A percentile compares a stretch with the other conserved stretches of the same genome.
These are phyloP conservation scores for Temnothorax ravouxi DNA, from an alignment of 2,888 invertebrate species.

Conservation along the genomic window DNA sequence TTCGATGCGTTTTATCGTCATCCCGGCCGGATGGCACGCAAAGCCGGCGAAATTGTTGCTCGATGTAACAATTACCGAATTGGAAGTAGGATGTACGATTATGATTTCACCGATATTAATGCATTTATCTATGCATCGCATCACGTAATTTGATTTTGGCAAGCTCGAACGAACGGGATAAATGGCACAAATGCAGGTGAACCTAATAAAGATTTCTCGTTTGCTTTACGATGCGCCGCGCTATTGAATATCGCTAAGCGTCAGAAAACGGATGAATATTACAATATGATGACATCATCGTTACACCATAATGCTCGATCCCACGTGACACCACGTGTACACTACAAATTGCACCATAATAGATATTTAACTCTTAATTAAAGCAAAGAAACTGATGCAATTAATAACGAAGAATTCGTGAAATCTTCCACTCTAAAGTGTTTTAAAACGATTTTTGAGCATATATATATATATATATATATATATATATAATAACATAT, in stretches of 20 bases:
- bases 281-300: conserved; percentile 47
- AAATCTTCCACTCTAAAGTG: background rate
- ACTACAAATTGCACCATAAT: conserved; percentile 19
- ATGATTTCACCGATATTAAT: background rate
- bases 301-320: conserved; percentile 38
- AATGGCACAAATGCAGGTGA: background rate
- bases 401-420: background rate
- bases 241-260: conserved; percentile 50
- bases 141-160: background rate
- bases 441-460: background rate
- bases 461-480: too few species aligned
- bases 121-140: background rate
- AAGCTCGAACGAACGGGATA: background rate
- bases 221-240: conserved; percentile 5
- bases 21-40: conserved; percentile 17
- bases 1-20: background rate
- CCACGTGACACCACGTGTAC: background rate
- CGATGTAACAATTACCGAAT: background rate
- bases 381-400: background rate
- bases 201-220: conserved; percentile 30
- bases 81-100: background rate
- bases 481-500: background rate
- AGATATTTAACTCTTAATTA: conserved; percentile 47
- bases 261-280: conserved; percentile 39
- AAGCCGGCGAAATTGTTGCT: conserved; percentile 33